Percentiles rank a stretch among this genome's conserved stretches.
phyloP scores from a whole-genome alignment of 92 coral and sea anemone genomes.

The Porites rus region DNA sequence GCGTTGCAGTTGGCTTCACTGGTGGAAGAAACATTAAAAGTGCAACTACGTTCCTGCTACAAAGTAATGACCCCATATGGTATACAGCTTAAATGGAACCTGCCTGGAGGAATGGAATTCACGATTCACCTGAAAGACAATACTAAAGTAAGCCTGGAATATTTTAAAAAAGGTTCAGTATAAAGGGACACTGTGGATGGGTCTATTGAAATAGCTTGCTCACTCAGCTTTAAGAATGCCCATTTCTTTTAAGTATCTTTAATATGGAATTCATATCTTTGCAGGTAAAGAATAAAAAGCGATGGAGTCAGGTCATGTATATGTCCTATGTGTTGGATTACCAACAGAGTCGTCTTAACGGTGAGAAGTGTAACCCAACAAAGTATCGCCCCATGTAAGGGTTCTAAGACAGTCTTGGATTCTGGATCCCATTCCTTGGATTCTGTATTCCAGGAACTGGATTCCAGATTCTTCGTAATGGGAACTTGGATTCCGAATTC shows the following conservation, averaged over 20 bases:
- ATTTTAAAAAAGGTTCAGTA: too few species aligned
- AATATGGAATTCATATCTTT: background rate
- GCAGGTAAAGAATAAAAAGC: conserved; percentile 79
- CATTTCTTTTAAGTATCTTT: too few species aligned
- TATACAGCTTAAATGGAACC: conserved; percentile 73
- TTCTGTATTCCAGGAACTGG: too few species aligned
- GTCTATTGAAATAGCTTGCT: too few species aligned
- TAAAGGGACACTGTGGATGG: too few species aligned
- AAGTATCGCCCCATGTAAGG: too few species aligned
- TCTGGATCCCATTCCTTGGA: too few species aligned
- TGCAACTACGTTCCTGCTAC: conserved; percentile 23
- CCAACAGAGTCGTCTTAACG: conserved; percentile 48
- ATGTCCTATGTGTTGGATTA: conserved; percentile 82
- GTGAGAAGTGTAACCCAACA: conserved; percentile 20
- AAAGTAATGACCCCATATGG: conserved; percentile 73
- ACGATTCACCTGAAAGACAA: conserved; percentile 80
- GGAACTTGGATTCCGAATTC: too few species aligned
- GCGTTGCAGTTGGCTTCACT: conserved; percentile 56
- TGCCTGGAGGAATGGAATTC: conserved; percentile 65
- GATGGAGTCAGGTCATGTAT: conserved; percentile 86
- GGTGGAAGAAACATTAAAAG: conserved; percentile 58
- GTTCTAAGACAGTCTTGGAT: too few species aligned
- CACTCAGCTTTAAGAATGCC: too few species aligned
- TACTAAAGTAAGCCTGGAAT: conserved; percentile 37
- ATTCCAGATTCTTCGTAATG: too few species aligned